These are phyloP conservation scores for Andrena chrysosceles DNA, from an alignment of 2,888 invertebrate species.

Conservation along the genomic window DNA sequence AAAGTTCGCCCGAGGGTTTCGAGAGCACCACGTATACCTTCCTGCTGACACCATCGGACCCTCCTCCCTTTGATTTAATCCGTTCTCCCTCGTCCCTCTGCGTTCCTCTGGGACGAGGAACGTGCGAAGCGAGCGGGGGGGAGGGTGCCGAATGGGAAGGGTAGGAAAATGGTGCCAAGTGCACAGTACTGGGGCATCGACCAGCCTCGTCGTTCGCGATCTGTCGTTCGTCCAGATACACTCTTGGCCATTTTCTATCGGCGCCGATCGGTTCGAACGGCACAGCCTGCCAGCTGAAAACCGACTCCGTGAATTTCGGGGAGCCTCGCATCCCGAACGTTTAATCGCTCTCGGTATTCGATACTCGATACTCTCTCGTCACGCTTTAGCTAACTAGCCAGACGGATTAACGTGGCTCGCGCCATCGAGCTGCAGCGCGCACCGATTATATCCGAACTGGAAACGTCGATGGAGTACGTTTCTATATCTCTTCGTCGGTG, in stretches of 20 bases:
- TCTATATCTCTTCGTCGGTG: not conserved
- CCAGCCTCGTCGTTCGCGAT: conserved; percentile 68
- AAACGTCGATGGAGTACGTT: not conserved
- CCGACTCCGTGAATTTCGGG: not conserved
- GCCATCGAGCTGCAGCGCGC: too few relatives aligned
- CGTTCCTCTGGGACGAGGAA: conserved; percentile 42
- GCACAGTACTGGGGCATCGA: conserved; percentile 80
- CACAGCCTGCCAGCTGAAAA: not conserved
- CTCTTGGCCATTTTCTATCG: conserved; percentile 64
- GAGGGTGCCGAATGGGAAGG: conserved; percentile 62
- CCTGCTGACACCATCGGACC: conserved; percentile 53
- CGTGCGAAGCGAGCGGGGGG: conserved; percentile 43
- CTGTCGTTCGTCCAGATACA: conserved; percentile 65
- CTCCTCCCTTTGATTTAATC: conserved; percentile 67
- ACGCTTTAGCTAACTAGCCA: too few relatives aligned
- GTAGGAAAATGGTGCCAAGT: conserved; percentile 80
- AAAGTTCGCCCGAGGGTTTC: not conserved
- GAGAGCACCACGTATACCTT: conserved; percentile 47
- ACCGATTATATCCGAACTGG: not conserved
- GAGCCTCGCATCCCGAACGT: too few relatives aligned
- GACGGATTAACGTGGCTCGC: too few relatives aligned
- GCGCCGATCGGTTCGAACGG: not conserved
- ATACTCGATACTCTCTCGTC: too few relatives aligned
- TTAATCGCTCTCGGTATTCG: too few relatives aligned
- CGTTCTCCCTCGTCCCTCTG: conserved; percentile 45